Evolutionary conservation across 2,888 invertebrate genomes (phyloP).

Genomic region (Lasioglossum vierecki): DNA sequence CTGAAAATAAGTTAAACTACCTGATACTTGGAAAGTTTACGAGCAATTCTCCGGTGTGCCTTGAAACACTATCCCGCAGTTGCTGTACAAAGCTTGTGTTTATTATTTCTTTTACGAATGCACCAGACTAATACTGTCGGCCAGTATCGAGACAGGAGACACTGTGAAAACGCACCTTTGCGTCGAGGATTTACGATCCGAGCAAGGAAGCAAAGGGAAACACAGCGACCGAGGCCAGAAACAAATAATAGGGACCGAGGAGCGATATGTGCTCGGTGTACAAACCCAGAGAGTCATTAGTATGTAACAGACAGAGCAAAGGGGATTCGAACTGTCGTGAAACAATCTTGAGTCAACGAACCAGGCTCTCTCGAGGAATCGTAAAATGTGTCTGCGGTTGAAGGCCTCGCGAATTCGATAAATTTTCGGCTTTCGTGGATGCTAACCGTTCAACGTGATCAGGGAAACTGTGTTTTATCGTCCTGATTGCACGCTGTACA

Average conservation of each 20-base stretch:
- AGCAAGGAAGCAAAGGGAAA: not conserved
- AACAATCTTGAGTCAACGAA: constrained; percentile 15
- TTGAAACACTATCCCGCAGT: not conserved
- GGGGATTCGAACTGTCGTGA: constrained; percentile 7
- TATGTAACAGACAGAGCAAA: not conserved
- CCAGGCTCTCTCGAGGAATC: not conserved
- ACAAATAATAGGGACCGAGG: not conserved
- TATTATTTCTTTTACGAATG: not conserved
- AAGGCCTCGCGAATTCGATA: not conserved
- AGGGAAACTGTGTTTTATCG: not conserved
- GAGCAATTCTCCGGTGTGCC: too few relatives aligned
- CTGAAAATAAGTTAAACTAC: not conserved
- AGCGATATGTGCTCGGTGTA: constrained; percentile 11
- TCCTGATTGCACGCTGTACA: not conserved
- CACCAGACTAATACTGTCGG: not conserved
- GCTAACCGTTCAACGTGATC: not conserved
- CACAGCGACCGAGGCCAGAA: not conserved
- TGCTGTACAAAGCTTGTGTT: not conserved
- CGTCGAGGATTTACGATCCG: not conserved
- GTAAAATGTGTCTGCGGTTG: not conserved
- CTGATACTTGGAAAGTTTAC: not conserved
- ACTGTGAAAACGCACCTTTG: not conserved
- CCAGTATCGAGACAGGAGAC: not conserved
- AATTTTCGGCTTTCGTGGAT: not conserved
- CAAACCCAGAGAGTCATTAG: not conserved